These are phyloP conservation scores for Pygoscelis adeliae DNA, from an alignment of 2,113 vertebrate species.

Conservation along the genomic window DNA sequence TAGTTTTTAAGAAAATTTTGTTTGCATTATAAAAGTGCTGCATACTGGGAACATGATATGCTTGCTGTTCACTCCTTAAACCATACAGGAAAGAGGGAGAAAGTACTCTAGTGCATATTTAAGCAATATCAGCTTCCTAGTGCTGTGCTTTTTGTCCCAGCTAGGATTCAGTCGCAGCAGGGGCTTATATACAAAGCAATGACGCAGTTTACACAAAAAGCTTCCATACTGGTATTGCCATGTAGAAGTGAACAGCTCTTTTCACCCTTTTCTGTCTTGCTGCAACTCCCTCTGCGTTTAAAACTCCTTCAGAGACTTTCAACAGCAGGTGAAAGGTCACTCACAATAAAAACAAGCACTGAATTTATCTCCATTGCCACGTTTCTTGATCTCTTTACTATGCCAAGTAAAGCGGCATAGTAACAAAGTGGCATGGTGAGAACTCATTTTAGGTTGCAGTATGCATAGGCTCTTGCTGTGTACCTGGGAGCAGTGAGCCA, in stretches of 20 bases:
- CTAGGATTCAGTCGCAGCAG: neutral
- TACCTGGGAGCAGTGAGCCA: neutral
- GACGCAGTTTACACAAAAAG: neutral
- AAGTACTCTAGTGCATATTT: neutral
- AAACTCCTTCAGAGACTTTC: neutral
- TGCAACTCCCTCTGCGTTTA: neutral
- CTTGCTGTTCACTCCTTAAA: neutral
- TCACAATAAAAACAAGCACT: neutral
- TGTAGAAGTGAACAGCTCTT: neutral
- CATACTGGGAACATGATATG: neutral
- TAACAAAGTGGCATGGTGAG: neutral
- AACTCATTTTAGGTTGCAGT: neutral
- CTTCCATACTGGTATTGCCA: neutral
- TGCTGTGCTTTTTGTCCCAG: neutral
- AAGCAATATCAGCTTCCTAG: neutral
- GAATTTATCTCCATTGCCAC: neutral
- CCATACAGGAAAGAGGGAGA: neutral
- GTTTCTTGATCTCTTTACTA: neutral
- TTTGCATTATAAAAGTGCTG: neutral
- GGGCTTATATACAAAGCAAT: neutral
- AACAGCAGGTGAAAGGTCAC: neutral
- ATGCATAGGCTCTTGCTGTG: accelerated
- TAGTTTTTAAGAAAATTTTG: neutral
- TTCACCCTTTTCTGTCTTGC: neutral
- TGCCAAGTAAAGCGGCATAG: no score